Evolutionary conservation across 2,113 vertebrate species (phyloP).

Genomic region (Oreochromis spilurus): DNA sequence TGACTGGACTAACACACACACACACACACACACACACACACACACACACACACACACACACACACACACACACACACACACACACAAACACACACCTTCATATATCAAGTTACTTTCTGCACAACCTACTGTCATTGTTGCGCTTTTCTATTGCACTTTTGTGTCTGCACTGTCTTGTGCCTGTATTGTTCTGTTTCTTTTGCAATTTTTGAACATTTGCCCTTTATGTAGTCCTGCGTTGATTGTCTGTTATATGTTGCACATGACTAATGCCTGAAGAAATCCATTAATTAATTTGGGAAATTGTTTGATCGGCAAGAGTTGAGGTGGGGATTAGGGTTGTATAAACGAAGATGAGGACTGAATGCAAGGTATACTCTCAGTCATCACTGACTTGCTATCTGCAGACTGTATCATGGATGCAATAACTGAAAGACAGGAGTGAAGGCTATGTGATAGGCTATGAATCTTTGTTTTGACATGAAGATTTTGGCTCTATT

Average conservation of each 20-base stretch:
- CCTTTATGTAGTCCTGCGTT: background rate
- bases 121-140: background rate
- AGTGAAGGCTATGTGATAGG: background rate
- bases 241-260: background rate
- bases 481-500: background rate
- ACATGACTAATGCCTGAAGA: slow-evolving; percentile 25
- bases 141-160: rapidly evolving
- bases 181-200: background rate
- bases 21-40: too few relatives aligned
- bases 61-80: background rate
- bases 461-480: background rate
- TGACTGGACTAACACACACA: background rate
- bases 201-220: rapidly evolving
- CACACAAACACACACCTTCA: background rate
- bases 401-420: slow-evolving; percentile 20
- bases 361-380: slow-evolving; percentile 15
- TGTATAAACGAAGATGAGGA: background rate
- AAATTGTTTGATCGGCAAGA: background rate
- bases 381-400: slow-evolving; percentile 3
- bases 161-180: background rate
- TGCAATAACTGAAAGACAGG: background rate
- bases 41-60: background rate
- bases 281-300: slow-evolving; percentile 12
- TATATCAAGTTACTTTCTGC: background rate
- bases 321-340: background rate